Percentiles rank a stretch among this genome's conserved stretches.
These are phyloP conservation scores for Prolemur simus DNA, from an alignment of 2,113 vertebrate genomes.

Conservation along the genomic window DNA sequence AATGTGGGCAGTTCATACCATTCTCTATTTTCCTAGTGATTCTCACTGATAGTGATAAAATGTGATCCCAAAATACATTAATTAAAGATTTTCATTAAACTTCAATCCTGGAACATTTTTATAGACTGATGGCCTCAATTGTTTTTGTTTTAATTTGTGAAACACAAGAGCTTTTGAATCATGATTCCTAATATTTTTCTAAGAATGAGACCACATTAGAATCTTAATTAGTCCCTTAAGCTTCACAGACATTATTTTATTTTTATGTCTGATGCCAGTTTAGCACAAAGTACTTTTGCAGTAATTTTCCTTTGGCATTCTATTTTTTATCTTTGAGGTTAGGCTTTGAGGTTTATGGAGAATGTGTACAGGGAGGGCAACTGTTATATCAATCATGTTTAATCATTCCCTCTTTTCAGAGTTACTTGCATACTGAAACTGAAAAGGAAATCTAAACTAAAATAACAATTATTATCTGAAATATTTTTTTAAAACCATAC, in stretches of 20 bases:
- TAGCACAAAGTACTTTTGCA: constrained; percentile 70
- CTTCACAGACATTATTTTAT: constrained; percentile 71
- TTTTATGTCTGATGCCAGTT: constrained; percentile 69
- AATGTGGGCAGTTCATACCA: constrained; percentile 71
- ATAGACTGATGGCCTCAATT: constrained; percentile 38
- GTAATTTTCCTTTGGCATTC: constrained; percentile 74
- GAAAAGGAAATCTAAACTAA: constrained; percentile 47
- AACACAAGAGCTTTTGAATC: constrained; percentile 69
- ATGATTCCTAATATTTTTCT: constrained; percentile 77
- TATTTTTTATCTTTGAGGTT: constrained; percentile 69
- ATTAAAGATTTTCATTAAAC: constrained; percentile 76
- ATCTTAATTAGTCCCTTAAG: constrained; percentile 76
- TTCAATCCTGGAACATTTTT: constrained; percentile 48
- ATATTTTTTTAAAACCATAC: neutral
- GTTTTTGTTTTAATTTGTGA: constrained; percentile 74
- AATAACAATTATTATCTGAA: constrained; percentile 35
- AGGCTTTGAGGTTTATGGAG: constrained; percentile 72
- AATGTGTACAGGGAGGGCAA: constrained; percentile 35
- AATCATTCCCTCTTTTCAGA: constrained; percentile 56
- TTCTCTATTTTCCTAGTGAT: constrained; percentile 70
- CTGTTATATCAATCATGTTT: constrained; percentile 70
- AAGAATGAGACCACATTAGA: constrained; percentile 75
- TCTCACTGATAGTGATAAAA: constrained; percentile 73
- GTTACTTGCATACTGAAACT: constrained; percentile 39
- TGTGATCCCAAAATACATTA: constrained; percentile 62